These are phyloP conservation scores for Vombatus ursinus DNA, from an alignment of 2,113 vertebrate genomes.

Conservation along the genomic window DNA sequence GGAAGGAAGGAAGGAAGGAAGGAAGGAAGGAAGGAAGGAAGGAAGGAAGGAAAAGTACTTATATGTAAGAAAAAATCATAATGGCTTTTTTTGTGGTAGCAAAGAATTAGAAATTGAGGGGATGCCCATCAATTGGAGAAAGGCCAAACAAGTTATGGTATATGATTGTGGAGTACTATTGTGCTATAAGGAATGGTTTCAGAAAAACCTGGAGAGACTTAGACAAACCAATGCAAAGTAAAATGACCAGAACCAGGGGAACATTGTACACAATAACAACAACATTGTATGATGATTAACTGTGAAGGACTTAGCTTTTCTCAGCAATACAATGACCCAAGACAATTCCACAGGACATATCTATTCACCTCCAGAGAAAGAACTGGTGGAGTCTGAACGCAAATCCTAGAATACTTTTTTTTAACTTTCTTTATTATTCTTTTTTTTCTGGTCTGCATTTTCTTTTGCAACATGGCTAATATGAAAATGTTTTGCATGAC, in stretches of 20 bases:
- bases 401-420: too few relatives aligned
- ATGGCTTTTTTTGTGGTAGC: neutral
- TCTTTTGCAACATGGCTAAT: too few relatives aligned
- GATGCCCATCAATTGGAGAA: neutral
- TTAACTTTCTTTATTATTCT: too few relatives aligned
- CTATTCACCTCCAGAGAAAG: neutral
- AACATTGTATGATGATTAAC: neutral
- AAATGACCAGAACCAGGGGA: neutral
- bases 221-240: neutral
- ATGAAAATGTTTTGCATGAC: too few relatives aligned
- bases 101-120: neutral
- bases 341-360: neutral
- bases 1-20: too few relatives aligned
- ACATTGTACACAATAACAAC: neutral
- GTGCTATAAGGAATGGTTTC: neutral
- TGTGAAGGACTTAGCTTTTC: neutral
- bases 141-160: neutral
- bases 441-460: too few relatives aligned
- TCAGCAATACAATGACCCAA: neutral
- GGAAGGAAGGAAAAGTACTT: too few relatives aligned
- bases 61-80: neutral
- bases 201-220: neutral
- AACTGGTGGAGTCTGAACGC: too few relatives aligned
- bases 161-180: neutral
- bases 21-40: neutral